phyloP scores from a whole-genome alignment of 2,113 vertebrate genomes.

The crab-eating macaque (Macaca fascicularis) region T2T-MFA8v1.1 NC_088385.1:93393001-93393500 shows the following conservation, averaged over 20 bases:
- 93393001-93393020: not conserved
- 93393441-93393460: not conserved
- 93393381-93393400: conserved; percentile 21
- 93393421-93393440: not conserved
- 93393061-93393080: not conserved
- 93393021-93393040: conserved; percentile 15
- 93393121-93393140: not conserved
- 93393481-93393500: conserved; percentile 1
- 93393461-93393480: conserved; percentile 15
- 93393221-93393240: not conserved
- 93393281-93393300: conserved; percentile 24
- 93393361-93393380: not conserved
- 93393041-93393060: not conserved
- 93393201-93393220: not conserved
- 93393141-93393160: not conserved
- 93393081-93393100: not conserved
- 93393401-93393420: not conserved
- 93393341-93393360: conserved; percentile 48
- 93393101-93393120: not conserved
- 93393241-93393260: not conserved
- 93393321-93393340: not conserved
- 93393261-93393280: not conserved
- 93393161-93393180: not conserved
- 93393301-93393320: not conserved
- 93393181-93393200: not conserved